Percentiles rank a stretch among this genome's conserved stretches.
Conservation (phyloP, 2,113 vertebrate genomes). For the Varanus komodoensis region DNA sequence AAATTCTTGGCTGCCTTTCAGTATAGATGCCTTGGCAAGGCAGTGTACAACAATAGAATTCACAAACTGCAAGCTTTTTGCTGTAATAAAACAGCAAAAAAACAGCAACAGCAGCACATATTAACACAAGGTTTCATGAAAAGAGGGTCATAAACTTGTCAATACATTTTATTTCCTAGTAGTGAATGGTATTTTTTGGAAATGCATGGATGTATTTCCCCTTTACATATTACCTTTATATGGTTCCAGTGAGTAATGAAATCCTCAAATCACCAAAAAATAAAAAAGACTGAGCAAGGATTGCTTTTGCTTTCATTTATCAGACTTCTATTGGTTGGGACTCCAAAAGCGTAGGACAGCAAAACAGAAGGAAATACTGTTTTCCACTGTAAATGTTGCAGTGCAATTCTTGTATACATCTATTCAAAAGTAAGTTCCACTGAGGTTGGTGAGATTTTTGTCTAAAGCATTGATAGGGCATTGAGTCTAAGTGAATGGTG, state of each 20-base stretch:
- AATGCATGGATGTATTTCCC: not conserved
- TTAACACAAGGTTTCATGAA: too few relatives aligned
- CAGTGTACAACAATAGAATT: too few relatives aligned
- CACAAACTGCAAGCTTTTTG: too few relatives aligned
- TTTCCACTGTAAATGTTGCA: not conserved
- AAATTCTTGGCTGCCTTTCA: too few relatives aligned
- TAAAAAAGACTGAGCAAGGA: not conserved
- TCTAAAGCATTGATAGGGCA: not conserved
- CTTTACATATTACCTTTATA: not conserved
- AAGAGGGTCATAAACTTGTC: not conserved
- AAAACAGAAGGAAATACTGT: not conserved
- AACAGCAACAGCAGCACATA: too few relatives aligned
- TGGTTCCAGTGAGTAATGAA: not conserved
- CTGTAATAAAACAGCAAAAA: too few relatives aligned
- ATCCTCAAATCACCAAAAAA: not conserved
- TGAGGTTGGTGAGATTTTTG: not conserved
- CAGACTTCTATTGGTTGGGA: not conserved
- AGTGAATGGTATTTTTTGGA: too few relatives aligned
- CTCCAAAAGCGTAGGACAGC: not conserved
- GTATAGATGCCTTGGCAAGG: too few relatives aligned
- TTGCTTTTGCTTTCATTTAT: not conserved
- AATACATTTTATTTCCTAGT: not conserved
- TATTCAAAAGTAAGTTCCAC: not conserved
- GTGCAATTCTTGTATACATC: not conserved
- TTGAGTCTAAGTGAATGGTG: not conserved